Conservation (phyloP, 1,140 invertebrate species). For the Maniola jurtina region DNA sequence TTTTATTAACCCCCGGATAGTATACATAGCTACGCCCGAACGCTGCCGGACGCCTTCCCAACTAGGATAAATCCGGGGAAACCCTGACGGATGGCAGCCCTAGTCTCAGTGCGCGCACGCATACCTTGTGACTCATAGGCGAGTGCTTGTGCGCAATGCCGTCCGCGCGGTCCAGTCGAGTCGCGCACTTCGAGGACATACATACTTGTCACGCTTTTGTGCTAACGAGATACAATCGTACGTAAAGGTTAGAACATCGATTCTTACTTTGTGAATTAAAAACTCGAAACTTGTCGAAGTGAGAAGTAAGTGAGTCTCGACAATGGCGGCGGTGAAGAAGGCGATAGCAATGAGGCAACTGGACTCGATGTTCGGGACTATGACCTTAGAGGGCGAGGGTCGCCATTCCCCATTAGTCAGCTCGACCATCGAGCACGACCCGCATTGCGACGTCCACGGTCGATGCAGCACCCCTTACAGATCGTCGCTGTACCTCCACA, state of each 20-base stretch:
- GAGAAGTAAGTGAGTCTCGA: conserved; percentile 36
- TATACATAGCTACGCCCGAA: no score
- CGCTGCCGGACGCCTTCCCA: no score
- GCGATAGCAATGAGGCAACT: conserved; percentile 84
- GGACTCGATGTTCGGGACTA: conserved; percentile 84
- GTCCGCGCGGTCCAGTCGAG: conserved; percentile 69
- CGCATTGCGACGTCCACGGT: conserved; percentile 85
- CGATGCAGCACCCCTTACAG: conserved; percentile 76
- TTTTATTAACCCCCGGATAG: no score
- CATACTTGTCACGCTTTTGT: conserved; percentile 50
- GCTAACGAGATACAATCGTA: conserved; percentile 28
- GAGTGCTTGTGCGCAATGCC: conserved; percentile 68
- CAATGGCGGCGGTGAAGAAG: conserved; percentile 79
- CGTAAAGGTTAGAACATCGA: neutral
- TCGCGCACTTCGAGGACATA: conserved; percentile 72
- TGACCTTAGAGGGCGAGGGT: conserved; percentile 79
- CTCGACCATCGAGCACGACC: conserved; percentile 79
- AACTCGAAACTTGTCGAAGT: conserved; percentile 11
- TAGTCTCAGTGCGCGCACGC: conserved; percentile 65
- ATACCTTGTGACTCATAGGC: conserved; percentile 65
- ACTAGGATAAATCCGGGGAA: no score
- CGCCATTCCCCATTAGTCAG: conserved; percentile 70
- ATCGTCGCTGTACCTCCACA: conserved; percentile 68
- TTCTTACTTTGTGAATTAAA: conserved; percentile 49
- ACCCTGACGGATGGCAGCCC: no score